Evolutionary conservation across 2,113 vertebrate species (phyloP), one percentile per base, ranked within the genome.

Genomic region (Isichthys henryi): DNA sequence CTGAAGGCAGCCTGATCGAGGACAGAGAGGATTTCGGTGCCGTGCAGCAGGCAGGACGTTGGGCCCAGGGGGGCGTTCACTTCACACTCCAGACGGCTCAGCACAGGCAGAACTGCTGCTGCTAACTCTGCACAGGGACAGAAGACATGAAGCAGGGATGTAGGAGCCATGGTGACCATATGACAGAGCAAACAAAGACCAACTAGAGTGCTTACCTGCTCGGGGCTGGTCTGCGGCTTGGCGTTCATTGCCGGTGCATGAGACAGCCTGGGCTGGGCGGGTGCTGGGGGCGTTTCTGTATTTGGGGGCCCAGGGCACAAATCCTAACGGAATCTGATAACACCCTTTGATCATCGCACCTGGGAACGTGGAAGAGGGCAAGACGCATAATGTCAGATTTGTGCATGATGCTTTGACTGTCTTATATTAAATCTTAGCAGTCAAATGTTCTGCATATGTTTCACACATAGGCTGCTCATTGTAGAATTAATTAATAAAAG

Each of bases 41-140:
- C 93, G 27, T 92, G 91, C 21, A 94, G 93, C 27, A 94, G 90
- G 52, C 89, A 77, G 70, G 89, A 91, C n/a, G 90, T 88, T 10
- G 91, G 90, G 35, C 89, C 90, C 15, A 94, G 89, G 13, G 92
- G 92, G 13, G 93, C 93, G 2, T 93, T 94, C 15, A 93, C 88
- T 83, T 94, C 93, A 88, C 93, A 94, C 86, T 94, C 93, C 91
- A 86, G 86, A 2, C 85, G 90, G 23, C 88, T 94, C 89, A 94
- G 58, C 43, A 91, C 89, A 6, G 93, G 93, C 43, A 94, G 58
- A 46, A 49, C 88, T n/a, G 50, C 39, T 0, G 31, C 19, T 39
- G 48, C 10, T 17, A 8, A 31, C 74, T 23, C 87, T 35, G 52
- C 19, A 21, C 62, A 23, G 5, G 9, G 53, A 87, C 17, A 88